Base-by-base conservation (phyloP, 2,113 vertebrate genomes). In the Dicerorhinus sumatrensis region DNA sequence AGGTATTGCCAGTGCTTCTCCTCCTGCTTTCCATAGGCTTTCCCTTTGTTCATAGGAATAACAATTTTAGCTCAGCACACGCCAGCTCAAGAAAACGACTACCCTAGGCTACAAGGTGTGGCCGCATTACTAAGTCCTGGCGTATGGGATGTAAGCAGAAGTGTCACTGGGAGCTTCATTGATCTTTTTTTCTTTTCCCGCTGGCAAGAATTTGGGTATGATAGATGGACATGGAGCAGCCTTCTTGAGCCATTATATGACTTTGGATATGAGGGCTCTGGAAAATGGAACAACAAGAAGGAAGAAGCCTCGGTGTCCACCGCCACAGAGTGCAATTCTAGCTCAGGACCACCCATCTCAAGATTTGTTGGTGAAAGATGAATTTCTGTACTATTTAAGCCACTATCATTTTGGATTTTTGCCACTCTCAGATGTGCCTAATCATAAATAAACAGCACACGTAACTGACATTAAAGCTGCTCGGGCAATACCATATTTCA, bases 291-390 rank as follows among this genome's bases (percentile, higher is more conserved):
- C 9, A 80, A 12, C 7, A 48, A 29, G 20, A 39, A 82, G 36
- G 17, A 58, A 46, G 33, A 10, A 87, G 8, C 0, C 3, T 63
- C 42, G 7, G 2, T 46, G 25, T 18, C 11, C 20, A 56, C 11
- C 1, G 29, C 8, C 29, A 27, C 0, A 2, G 25, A 81, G 46
- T 31, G 10, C 5, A 76, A 46, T 33, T 84, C 20, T 23, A 83
- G 16, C 1, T 1, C 7, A 82, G 31, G 33, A 51, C 21, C 1
- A 62, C 13, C 12, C 21, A 54, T 23, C 0, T 62, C 51, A 16
- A 85, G 33, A 36, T 72, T n/a, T 79, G 13, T 23, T 60, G 7
- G 11, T 7, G 6, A 72, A 21, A 60, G 9, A 58, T 46, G 18
- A 36, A 46, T 51, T 56, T 72, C 31, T 63, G 16, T 25, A 20